Base-by-base conservation (phyloP, 2,113 vertebrate genomes). In the Mungos mungo region DNA sequence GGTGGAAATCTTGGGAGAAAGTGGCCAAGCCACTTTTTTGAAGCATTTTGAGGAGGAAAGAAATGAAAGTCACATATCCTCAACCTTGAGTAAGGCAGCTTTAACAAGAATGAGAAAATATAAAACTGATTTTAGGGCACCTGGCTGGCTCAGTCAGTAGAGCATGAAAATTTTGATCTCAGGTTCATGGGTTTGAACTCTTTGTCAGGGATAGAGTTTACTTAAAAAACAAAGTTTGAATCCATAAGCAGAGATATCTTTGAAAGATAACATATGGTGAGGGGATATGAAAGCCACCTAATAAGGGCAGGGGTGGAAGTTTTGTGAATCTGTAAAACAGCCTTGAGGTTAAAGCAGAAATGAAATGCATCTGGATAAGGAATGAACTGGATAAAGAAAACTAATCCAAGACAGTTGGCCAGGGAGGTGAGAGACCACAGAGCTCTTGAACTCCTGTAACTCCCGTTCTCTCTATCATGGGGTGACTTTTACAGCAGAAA, bases 251-350 rank as follows among this genome's bases (percentile, higher is more conserved):
- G 68, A 89, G 38, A 74, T 14, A 71, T 47, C n/a, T 77, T 13
- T 72, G 76, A 87, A 90, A 83, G 81, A 41, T 23, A 80, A 72
- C 11, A 0, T 45, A 54, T n/a, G 14, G 14, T 57, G 83, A 52
- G 63, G 63, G 45, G 27, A 88, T 3, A 52, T 35, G 60, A 69
- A 8, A 83, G 16, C 35, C 19, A 47, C 19, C 13, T 86, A n/a
- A 65, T 3, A 54, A 82, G 13, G 54, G 41, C 14, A 41, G 21
- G 54, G n/a, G 76, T 41, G 31, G 47, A 88, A 63, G 68, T 41
- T 86, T 86, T 72, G 19, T 77, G 31, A 92, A 79, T 93, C n/a
- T 83, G 33, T 82, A 87, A 79, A 90, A 66, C 31, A 88, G n/a
- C n/a, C 54, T 90, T 50, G 76, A 16, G 31, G 7, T 76, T 92